Evolutionary conservation across 1,140 invertebrate genomes (phyloP).

Genomic region (Bombus impatiens): DNA sequence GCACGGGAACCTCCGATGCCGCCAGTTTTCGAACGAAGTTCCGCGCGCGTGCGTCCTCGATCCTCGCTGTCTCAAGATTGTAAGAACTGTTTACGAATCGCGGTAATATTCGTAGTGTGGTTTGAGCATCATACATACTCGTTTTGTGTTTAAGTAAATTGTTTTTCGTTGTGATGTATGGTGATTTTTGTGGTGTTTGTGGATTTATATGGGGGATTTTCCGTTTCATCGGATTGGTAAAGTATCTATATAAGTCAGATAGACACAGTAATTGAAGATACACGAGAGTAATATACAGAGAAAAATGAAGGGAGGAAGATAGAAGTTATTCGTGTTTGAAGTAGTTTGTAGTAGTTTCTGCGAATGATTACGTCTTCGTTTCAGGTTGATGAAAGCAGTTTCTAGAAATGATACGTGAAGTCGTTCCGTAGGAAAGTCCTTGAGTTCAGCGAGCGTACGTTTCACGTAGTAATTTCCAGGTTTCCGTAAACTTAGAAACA

Average conservation of each 20-base stretch:
- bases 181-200: neutral
- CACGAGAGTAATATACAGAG: neutral
- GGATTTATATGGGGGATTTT: neutral
- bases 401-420: neutral
- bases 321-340: neutral
- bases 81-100: neutral
- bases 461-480: neutral
- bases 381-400: neutral
- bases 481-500: neutral
- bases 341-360: no score
- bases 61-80: neutral
- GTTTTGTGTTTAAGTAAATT: neutral
- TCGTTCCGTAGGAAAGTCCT: neutral
- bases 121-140: no score
- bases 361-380: neutral
- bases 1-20: constrained; percentile 8
- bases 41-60: constrained; percentile 28
- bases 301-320: neutral
- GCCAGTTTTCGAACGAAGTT: constrained; percentile 34
- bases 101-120: no score
- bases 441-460: no score
- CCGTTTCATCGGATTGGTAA: constrained; percentile 1
- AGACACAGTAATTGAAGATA: neutral
- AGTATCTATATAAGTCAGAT: neutral
- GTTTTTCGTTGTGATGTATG: neutral